phyloP scores from a whole-genome alignment of 2,113 vertebrate genomes.

The Hippocampus abdominalis region DNA sequence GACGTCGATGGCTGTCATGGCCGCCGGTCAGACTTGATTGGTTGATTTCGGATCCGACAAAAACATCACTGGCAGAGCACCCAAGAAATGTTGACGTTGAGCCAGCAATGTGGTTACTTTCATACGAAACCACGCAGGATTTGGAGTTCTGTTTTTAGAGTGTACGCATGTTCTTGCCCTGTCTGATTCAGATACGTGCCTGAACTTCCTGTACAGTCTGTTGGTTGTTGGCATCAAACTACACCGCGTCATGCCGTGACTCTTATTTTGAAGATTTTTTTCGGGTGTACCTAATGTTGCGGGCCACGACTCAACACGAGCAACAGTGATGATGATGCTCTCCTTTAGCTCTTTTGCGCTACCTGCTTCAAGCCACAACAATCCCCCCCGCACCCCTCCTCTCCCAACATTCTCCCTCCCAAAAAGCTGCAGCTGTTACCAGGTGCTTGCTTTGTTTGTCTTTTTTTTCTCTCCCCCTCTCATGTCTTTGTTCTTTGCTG shows the following conservation, averaged over 20 bases:
- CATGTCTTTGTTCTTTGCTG: slow-evolving; percentile 21
- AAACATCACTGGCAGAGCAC: no score
- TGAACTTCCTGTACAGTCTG: no score
- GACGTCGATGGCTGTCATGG: no score
- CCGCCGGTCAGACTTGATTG: no score
- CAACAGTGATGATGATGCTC: slow-evolving; percentile 12
- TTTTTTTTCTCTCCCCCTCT: not conserved
- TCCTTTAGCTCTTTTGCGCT: slow-evolving; percentile 19
- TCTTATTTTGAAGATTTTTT: slow-evolving; percentile 14
- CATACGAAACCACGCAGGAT: no score
- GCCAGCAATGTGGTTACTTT: no score
- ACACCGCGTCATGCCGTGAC: slow-evolving; percentile 3
- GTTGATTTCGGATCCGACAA: no score
- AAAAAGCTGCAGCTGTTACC: slow-evolving; percentile 45
- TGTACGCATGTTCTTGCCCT: no score
- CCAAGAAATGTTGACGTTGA: no score
- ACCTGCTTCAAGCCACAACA: slow-evolving; percentile 33
- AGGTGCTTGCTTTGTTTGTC: slow-evolving; percentile 32
- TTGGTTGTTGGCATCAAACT: not conserved
- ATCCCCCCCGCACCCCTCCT: not conserved
- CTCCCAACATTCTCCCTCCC: not conserved
- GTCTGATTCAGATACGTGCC: no score
- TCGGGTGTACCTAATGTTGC: no score
- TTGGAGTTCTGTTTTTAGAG: no score
- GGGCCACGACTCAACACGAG: not conserved